phyloP scores from a whole-genome alignment of 2,797 vertebrate species.

The Fistularia tabacaria region DNA sequence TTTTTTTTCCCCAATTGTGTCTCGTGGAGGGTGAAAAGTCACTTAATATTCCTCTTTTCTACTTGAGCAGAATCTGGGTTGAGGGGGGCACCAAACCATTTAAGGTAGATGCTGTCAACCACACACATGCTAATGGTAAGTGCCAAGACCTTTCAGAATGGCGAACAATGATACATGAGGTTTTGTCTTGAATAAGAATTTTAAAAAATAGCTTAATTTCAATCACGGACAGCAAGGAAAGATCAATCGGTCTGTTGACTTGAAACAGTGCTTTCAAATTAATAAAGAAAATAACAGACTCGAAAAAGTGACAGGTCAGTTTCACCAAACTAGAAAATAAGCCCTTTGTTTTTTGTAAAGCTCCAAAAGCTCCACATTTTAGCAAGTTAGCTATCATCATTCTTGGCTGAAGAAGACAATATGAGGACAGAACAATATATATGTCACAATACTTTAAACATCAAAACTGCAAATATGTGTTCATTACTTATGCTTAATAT shows the following conservation, averaged over 20 bases:
- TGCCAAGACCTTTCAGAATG: slow-evolving; percentile 70
- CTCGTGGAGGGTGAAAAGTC: slow-evolving; percentile 28
- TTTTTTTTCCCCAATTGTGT: slow-evolving; percentile 24
- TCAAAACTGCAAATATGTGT: slow-evolving; percentile 1
- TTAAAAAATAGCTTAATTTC: slow-evolving; percentile 35
- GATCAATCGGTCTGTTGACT: slow-evolving; percentile 54
- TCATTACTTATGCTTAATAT: slow-evolving; percentile 12
- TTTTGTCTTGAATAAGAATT: slow-evolving; percentile 30
- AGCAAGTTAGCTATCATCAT: too few relatives aligned
- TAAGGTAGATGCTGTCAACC: slow-evolving; percentile 50
- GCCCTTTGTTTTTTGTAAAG: too few relatives aligned
- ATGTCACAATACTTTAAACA: neutral
- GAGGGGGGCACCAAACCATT: slow-evolving; percentile 30
- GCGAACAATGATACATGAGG: slow-evolving; percentile 57
- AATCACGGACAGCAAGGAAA: slow-evolving; percentile 46
- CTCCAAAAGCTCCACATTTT: too few relatives aligned
- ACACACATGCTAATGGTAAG: slow-evolving; percentile 64
- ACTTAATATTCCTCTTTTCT: slow-evolving; percentile 35
- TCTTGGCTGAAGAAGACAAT: neutral
- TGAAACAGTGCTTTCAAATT: slow-evolving; percentile 52
- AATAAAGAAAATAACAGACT: slow-evolving; percentile 52
- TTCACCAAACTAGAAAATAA: slow-evolving; percentile 23
- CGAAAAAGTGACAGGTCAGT: slow-evolving; percentile 69
- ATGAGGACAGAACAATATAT: neutral
- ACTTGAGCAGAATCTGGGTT: slow-evolving; percentile 17